Conservation (phyloP, 2,888 invertebrate genomes). For the Tethea ocularis region DNA sequence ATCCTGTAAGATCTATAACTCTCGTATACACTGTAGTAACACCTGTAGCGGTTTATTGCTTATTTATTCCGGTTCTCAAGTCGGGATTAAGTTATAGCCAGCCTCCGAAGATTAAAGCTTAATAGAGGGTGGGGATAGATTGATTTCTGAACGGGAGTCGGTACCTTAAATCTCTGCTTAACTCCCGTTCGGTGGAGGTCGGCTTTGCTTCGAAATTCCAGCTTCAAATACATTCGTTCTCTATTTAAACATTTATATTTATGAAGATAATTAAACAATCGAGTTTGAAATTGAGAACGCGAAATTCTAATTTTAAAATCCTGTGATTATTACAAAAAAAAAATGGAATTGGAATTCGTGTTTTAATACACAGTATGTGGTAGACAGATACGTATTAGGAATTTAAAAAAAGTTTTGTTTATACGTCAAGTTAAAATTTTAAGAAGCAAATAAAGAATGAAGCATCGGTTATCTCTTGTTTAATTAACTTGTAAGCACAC, state of each 20-base stretch:
- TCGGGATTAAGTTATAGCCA: conserved; percentile 82
- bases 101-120: conserved; percentile 80
- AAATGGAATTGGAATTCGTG: not conserved
- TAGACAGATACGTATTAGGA: conserved; percentile 15
- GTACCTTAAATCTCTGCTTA: conserved; percentile 55
- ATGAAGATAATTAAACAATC: not conserved
- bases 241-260: not conserved
- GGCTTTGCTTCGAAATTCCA: conserved; percentile 33
- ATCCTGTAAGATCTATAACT: conserved; percentile 58
- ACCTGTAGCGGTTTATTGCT: conserved; percentile 81
- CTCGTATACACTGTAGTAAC: conserved; percentile 64
- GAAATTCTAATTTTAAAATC: not conserved
- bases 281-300: not conserved
- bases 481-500: conserved; percentile 73
- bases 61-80: conserved; percentile 80
- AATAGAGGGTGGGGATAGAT: conserved; percentile 76
- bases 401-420: conserved; percentile 44
- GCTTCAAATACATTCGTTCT: too few relatives aligned
- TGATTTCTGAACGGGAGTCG: conserved; percentile 75
- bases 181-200: conserved; percentile 26
- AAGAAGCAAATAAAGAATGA: conserved; percentile 72
- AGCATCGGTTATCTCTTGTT: conserved; percentile 73
- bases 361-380: conserved; percentile 1
- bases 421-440: conserved; percentile 55
- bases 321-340: not conserved